Conservation (phyloP, 2,113 vertebrate species). For the Raja brachyura region DNA sequence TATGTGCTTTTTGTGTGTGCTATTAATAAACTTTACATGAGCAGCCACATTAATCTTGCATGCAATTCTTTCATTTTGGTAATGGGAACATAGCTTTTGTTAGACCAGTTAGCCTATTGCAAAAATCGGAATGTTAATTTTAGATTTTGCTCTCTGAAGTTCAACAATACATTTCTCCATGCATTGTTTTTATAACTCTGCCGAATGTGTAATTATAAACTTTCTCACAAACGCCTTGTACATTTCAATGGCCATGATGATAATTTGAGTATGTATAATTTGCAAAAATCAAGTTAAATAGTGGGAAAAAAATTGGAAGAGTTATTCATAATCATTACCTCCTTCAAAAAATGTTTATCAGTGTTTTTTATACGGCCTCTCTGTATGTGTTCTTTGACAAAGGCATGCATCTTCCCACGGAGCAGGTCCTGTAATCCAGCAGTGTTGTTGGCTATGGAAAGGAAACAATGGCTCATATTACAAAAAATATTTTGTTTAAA, state of each 20-base stretch:
- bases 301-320: no score
- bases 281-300: neutral
- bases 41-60: neutral
- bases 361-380: neutral
- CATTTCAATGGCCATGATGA: neutral
- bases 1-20: neutral
- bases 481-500: neutral
- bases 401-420: neutral
- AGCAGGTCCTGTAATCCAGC: neutral
- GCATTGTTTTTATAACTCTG: neutral
- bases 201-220: neutral
- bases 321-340: neutral
- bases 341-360: neutral
- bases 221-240: neutral
- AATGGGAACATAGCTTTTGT: neutral
- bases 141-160: neutral
- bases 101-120: neutral
- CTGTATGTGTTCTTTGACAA: neutral
- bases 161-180: neutral
- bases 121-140: neutral
- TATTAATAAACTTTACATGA: neutral
- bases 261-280: neutral
- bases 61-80: neutral
- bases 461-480: neutral
- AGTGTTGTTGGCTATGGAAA: neutral